Percentiles rank a stretch among this genome's conserved stretches.
Evolutionary conservation across 2,797 vertebrate genomes (phyloP).

Genomic region (Kryptolebias ocellatus): DNA sequence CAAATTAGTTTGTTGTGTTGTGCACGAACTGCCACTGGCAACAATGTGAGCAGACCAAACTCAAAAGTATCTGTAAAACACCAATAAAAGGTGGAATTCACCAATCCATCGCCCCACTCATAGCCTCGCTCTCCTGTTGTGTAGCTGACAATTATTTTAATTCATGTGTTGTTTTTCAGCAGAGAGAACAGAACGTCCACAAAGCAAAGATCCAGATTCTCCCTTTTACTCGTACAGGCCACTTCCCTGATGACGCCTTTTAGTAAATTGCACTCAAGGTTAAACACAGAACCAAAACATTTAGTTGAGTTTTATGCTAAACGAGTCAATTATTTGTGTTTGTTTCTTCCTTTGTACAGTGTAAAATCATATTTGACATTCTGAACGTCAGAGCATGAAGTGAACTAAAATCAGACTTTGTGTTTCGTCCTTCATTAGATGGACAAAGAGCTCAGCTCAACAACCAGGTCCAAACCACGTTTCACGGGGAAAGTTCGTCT

Average conservation of each 20-base stretch:
- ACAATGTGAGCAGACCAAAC: too few species aligned
- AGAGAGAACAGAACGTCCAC: constrained; percentile 25
- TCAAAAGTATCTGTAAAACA: too few species aligned
- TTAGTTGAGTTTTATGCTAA: not conserved
- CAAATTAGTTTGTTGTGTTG: too few species aligned
- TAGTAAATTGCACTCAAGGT: not conserved
- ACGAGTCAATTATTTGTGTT: not conserved
- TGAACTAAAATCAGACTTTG: constrained; percentile 7
- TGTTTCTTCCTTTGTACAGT: not conserved
- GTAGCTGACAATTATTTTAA: constrained; percentile 21
- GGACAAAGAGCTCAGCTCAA: constrained; percentile 91
- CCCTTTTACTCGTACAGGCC: not conserved
- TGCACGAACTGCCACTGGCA: too few species aligned
- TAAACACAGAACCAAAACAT: not conserved
- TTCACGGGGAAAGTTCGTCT: constrained; percentile 95
- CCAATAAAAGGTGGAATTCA: too few species aligned
- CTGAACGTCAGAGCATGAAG: not conserved
- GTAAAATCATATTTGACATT: not conserved
- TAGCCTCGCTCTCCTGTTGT: not conserved
- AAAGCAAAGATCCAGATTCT: constrained; percentile 1
- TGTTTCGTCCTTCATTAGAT: constrained; percentile 79
- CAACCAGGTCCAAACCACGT: constrained; percentile 88
- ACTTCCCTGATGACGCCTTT: not conserved
- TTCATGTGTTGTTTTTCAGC: constrained; percentile 16
- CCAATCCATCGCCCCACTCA: not conserved